Conservation (phyloP, 2,888 invertebrate genomes). For the Mythimna vitellina region DNA sequence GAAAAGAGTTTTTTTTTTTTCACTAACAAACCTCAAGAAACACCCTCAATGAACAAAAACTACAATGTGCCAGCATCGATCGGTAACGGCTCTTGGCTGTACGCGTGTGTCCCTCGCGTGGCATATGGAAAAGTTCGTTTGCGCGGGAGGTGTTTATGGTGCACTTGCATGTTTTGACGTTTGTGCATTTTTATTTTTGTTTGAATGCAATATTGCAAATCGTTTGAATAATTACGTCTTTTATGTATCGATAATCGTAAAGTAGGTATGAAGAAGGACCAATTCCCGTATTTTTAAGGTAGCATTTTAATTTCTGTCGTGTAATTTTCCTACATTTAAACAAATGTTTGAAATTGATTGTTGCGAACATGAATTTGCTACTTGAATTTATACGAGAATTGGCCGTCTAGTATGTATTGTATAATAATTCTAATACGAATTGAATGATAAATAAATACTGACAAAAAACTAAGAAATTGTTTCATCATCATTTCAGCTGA, state of each 20-base stretch:
- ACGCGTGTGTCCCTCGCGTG: conserved; percentile 44
- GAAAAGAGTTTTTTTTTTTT: conserved; percentile 7
- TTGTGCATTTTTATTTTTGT: neutral
- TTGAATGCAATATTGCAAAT: neutral
- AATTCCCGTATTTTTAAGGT: no score
- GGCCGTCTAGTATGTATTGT: neutral
- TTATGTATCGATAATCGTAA: neutral
- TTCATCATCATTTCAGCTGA: no score
- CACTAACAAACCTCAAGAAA: conserved; percentile 4
- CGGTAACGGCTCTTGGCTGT: conserved; percentile 60
- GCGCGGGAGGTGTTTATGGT: conserved; percentile 52
- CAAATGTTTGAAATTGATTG: no score
- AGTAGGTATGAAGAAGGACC: no score
- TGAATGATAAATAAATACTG: neutral
- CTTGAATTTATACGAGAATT: neutral
- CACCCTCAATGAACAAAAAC: conserved; percentile 33
- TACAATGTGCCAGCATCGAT: conserved; percentile 64
- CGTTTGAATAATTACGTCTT: no score
- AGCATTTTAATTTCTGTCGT: no score
- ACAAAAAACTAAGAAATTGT: neutral
- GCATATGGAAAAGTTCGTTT: conserved; percentile 44
- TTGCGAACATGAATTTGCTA: neutral
- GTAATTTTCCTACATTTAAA: no score
- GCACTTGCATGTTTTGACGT: neutral
- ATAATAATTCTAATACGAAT: no score